Evolutionary conservation across 2,888 invertebrate species (phyloP).

Genomic region (Mythimna ferrago): DNA sequence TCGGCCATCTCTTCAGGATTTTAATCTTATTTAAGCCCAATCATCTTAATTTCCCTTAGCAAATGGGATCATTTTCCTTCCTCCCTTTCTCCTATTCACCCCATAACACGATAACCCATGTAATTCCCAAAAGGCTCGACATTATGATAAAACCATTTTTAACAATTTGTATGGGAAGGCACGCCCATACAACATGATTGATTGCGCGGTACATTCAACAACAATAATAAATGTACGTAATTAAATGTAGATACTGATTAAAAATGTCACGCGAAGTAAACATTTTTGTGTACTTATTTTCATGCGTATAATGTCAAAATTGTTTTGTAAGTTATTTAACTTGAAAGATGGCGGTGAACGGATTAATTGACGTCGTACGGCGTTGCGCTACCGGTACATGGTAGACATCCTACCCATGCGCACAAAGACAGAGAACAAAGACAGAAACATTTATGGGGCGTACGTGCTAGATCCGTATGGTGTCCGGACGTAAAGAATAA

Average conservation of each 20-base stretch:
- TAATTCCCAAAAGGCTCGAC: conserved; percentile 34
- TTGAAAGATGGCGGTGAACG: conserved; percentile 10
- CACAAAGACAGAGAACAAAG: too few relatives aligned
- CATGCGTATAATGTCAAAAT: conserved; percentile 36
- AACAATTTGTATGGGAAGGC: conserved; percentile 54
- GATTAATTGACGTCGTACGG: conserved; percentile 24
- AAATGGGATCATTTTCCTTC: conserved; percentile 26
- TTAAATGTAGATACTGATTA: conserved; percentile 70
- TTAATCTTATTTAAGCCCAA: conserved; percentile 21
- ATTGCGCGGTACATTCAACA: conserved; percentile 52
- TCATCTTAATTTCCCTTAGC: conserved; percentile 27
- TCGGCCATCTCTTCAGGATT: conserved; percentile 6
- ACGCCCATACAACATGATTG: conserved; percentile 62
- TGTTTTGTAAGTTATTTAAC: conserved; percentile 23
- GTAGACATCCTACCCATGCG: too few relatives aligned
- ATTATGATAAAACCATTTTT: conserved; percentile 56
- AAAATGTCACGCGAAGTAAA: conserved; percentile 68
- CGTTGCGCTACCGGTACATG: too few relatives aligned
- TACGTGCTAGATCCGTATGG: too few relatives aligned
- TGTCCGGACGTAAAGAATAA: too few relatives aligned
- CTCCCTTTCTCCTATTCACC: conserved; percentile 21
- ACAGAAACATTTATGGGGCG: too few relatives aligned
- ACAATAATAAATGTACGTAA: conserved; percentile 58
- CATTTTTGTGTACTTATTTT: conserved; percentile 66
- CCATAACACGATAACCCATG: conserved; percentile 33